A percentile compares a stretch with the other conserved stretches of the same genome.
These are phyloP conservation scores for Phocoena sinus DNA, from an alignment of 2,113 vertebrate species.

Conservation along the genomic window DNA sequence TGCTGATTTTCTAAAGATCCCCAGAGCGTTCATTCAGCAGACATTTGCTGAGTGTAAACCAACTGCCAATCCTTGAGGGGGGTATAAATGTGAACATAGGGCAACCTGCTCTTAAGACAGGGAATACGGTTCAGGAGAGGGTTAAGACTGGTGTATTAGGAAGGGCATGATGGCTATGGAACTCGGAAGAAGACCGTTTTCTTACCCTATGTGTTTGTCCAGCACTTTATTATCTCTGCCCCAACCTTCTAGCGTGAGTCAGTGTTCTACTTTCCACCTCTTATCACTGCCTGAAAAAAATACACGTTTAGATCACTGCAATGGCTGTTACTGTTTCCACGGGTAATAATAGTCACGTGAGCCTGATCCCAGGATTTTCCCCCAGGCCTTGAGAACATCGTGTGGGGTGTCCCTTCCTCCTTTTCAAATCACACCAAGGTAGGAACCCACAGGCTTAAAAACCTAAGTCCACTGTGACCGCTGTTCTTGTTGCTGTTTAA, in stretches of 20 bases:
- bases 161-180: background rate
- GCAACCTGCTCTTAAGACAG: background rate
- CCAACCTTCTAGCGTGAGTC: background rate
- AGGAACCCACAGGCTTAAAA: background rate
- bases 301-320: background rate
- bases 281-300: background rate
- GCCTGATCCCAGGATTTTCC: background rate
- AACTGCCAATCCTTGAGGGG: background rate
- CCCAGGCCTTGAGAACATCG: background rate
- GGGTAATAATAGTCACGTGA: background rate
- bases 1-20: background rate
- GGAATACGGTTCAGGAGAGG: background rate
- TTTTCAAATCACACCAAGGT: background rate
- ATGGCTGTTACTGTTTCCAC: background rate
- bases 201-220: background rate
- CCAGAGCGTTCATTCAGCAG: background rate
- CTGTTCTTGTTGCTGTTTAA: background rate
- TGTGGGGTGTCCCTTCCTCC: no score
- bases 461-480: background rate
- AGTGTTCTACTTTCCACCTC: fast-evolving
- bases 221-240: background rate
- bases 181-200: no score
- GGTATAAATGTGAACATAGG: background rate
- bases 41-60: background rate
- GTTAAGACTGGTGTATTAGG: background rate